Evolutionary conservation across 35 echinoderm and acorn worm genomes (phyloP), one percentile per base, ranked within the genome.

Genomic region (Ophiothrix spiculata): DNA sequence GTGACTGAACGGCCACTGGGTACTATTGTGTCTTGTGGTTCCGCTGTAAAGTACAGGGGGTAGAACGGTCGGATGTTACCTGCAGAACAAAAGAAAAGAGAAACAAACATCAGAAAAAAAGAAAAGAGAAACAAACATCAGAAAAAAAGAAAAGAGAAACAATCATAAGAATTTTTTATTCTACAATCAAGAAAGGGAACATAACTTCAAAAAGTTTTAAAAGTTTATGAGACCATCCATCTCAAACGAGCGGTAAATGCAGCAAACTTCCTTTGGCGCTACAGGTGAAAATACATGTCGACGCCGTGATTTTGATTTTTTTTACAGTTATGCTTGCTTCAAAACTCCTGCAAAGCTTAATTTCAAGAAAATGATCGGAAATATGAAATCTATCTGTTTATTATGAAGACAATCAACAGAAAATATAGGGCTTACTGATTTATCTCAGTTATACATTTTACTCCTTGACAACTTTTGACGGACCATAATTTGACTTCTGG

Each of bases 61-160:
- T 69, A 69, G 60, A 69, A 69, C 29, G 60, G 60, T 28, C 60
- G 60, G 60, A 69, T 69, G 60, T 69, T 69, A 69, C 60, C 60
- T 69, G 60, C 25, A 54, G 45, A 21, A 54, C 3, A 69, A n/a
- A 69, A 25, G 60, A 69, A 69, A 69, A 69, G n/a, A n/a, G n/a
- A n/a, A n/a, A n/a, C n/a, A n/a, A n/a, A n/a, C n/a, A n/a, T n/a
- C 17, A 54, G 45, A 21, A 54, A 25, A 69, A n/a, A 69, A 25
- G 60, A 69, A 69, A 69, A 69, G n/a, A n/a, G n/a, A n/a, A n/a
- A n/a, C n/a, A n/a, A n/a, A n/a, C n/a, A n/a, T n/a, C n/a, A n/a
- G n/a, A n/a, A n/a, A 69, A n/a, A 69, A 25, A 28, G 29, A 69
- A 69, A 69, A 69, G 25, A 69, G 23, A n/a, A 69, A 2, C 16